These are phyloP conservation scores for Lepidurus arcticus DNA, from an alignment of 1,140 invertebrate species.

Conservation along the genomic window DNA sequence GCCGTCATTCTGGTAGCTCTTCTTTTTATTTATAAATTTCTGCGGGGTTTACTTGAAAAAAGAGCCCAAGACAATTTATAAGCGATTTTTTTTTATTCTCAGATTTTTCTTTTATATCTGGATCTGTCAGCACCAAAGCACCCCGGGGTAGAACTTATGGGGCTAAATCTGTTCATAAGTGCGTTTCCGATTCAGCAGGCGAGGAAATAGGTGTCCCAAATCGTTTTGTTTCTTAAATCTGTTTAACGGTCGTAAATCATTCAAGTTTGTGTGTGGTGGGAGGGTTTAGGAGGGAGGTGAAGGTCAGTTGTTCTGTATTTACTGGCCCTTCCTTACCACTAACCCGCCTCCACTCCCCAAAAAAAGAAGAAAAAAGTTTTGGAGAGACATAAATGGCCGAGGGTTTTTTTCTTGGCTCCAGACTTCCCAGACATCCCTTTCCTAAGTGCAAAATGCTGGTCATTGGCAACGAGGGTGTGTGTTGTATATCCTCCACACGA, in stretches of 20 bases:
- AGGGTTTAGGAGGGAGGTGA: neutral
- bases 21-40: no score
- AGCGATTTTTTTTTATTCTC: neutral
- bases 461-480: neutral
- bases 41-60: no score
- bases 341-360: no score
- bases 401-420: neutral
- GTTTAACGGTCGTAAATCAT: neutral
- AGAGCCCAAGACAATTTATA: neutral
- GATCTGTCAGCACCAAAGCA: neutral
- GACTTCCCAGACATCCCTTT: neutral
- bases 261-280: neutral
- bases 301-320: neutral
- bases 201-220: neutral
- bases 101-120: neutral
- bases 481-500: neutral
- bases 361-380: neutral
- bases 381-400: neutral
- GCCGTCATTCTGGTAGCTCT: no score
- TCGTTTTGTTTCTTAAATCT: neutral
- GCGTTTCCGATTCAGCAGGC: neutral
- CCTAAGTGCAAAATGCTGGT: neutral
- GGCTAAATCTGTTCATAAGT: neutral
- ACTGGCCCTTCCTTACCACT: no score
- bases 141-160: neutral